A percentile compares a stretch with the other conserved stretches of the same genome.
phyloP scores from a whole-genome alignment of 30 jellyfish, hydroid and myxozoan species.

The Hydractinia symbiolongicarpus region DNA sequence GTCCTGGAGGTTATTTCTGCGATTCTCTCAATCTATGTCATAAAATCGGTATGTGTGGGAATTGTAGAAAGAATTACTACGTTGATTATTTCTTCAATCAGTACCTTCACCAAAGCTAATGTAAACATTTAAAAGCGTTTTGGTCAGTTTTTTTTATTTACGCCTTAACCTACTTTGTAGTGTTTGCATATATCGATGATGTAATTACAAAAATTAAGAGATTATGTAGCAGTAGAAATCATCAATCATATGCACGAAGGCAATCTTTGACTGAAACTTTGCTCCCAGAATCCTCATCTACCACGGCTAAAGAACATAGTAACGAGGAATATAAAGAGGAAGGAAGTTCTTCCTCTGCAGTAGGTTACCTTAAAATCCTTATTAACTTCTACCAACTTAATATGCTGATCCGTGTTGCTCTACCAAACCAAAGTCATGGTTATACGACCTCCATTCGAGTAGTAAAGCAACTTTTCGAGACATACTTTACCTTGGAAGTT shows the following conservation, averaged over 20 bases:
- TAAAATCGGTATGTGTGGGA: constrained; percentile 19
- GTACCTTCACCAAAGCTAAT: constrained; percentile 12
- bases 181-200: constrained; percentile 27
- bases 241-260: neutral
- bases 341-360: too few relatives aligned
- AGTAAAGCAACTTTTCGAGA: too few relatives aligned
- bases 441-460: too few relatives aligned
- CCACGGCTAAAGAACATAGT: too few relatives aligned
- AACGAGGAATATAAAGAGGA: too few relatives aligned
- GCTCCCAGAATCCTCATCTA: neutral
- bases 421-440: too few relatives aligned
- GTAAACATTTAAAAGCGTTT: constrained; percentile 2
- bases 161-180: neutral
- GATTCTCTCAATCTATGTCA: neutral
- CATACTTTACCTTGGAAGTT: too few relatives aligned
- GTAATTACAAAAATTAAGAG: neutral
- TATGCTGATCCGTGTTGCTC: too few relatives aligned
- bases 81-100: constrained; percentile 16
- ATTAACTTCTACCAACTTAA: too few relatives aligned
- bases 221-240: too few relatives aligned
- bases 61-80: constrained; percentile 19
- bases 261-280: neutral
- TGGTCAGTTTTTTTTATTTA: constrained; percentile 13
- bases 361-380: too few relatives aligned
- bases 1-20: constrained; percentile 23